Conservation (phyloP, 2,113 vertebrate genomes). For the Rousettus leschenaultii region DNA sequence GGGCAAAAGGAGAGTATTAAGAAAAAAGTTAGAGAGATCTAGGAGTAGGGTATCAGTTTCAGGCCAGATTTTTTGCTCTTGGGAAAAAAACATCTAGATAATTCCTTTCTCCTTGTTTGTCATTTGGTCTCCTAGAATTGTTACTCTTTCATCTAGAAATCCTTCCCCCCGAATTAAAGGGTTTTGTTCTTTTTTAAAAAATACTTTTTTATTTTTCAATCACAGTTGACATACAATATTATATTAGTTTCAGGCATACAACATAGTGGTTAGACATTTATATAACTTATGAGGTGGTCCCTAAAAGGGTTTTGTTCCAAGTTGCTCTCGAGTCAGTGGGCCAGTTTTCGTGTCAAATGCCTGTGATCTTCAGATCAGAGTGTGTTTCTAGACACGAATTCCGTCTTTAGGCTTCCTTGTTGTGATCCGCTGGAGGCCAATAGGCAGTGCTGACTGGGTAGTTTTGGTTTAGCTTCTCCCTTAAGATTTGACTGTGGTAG, state of each 20-base stretch:
- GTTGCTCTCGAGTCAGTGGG: neutral
- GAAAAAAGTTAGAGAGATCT: neutral
- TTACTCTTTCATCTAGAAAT: neutral
- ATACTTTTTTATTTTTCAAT: too few relatives aligned
- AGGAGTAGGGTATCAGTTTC: neutral
- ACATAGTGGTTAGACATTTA: too few relatives aligned
- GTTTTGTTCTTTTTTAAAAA: neutral
- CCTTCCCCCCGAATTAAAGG: neutral
- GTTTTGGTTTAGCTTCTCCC: neutral
- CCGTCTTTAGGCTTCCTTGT: neutral
- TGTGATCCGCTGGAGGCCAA: neutral
- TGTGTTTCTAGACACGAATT: neutral
- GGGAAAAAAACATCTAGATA: neutral
- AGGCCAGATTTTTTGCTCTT: neutral
- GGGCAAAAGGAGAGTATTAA: neutral
- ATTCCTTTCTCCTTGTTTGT: neutral
- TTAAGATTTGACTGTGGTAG: neutral
- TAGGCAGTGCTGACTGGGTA: neutral
- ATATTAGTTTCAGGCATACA: too few relatives aligned
- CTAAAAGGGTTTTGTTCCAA: neutral
- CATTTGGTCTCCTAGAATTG: neutral
- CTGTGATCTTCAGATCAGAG: neutral
- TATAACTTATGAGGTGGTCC: too few relatives aligned
- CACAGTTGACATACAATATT: too few relatives aligned
- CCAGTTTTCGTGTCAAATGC: neutral